A percentile compares a stretch with the other conserved stretches of the same genome.
phyloP scores from a whole-genome alignment of 2,113 vertebrate species.

The Myotis brandtii region DNA sequence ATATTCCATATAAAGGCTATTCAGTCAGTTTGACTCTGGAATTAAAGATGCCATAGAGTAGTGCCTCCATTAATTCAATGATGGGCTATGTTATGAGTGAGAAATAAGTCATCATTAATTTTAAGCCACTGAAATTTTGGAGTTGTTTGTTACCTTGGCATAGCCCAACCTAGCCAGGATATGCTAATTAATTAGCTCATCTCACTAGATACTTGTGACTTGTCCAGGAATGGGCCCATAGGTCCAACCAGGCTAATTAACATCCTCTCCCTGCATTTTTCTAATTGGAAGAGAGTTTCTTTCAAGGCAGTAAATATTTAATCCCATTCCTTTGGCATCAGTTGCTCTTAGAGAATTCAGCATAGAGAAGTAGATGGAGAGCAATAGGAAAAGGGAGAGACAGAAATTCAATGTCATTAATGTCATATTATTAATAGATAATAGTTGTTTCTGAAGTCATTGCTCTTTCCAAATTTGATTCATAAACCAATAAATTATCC shows the following conservation, averaged over 20 bases:
- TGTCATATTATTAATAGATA: background rate
- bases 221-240: background rate
- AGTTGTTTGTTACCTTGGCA: background rate
- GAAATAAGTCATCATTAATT: background rate
- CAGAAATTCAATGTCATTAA: background rate
- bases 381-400: background rate
- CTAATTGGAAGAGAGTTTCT: background rate
- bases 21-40: background rate
- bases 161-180: background rate
- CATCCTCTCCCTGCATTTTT: background rate
- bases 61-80: background rate
- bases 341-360: background rate
- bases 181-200: background rate
- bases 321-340: background rate
- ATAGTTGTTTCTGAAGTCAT: background rate
- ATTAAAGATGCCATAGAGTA: background rate
- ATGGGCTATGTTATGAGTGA: background rate
- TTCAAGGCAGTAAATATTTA: background rate
- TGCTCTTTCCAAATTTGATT: background rate
- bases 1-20: background rate
- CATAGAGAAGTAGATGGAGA: background rate
- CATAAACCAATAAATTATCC: background rate
- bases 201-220: background rate
- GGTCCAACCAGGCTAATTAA: background rate
- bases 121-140: background rate